Conservation (phyloP, 2,888 invertebrate species). For the Leucania comma region DNA sequence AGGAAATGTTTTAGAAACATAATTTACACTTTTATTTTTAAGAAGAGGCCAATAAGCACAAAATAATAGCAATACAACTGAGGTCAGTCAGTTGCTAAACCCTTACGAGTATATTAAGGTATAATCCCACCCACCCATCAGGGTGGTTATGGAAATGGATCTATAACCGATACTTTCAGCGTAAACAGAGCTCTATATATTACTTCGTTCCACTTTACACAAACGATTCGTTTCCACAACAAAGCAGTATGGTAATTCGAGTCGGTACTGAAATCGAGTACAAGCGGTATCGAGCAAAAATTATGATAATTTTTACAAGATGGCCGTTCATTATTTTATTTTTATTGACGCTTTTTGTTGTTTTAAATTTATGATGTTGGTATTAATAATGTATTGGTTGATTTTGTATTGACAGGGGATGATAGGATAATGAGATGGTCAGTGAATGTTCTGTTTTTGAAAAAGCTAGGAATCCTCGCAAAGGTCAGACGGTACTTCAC, state of each 20-base stretch:
- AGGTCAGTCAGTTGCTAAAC: background rate
- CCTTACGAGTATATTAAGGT: background rate
- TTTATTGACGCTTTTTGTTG: conserved; percentile 12
- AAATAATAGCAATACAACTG: background rate
- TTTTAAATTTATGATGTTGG: conserved; percentile 6
- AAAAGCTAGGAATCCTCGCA: too few relatives aligned
- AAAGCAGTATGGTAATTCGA: conserved; percentile 67
- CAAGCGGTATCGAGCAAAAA: conserved; percentile 35
- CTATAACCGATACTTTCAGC: background rate
- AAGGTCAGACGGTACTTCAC: too few relatives aligned
- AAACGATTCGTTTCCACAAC: conserved; percentile 61
- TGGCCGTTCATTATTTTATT: conserved; percentile 47
- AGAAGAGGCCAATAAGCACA: too few relatives aligned
- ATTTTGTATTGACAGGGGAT: background rate
- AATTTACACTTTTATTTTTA: too few relatives aligned
- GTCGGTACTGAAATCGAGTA: conserved; percentile 11
- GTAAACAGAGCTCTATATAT: conserved; percentile 17
- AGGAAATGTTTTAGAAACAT: too few relatives aligned
- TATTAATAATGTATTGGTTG: background rate
- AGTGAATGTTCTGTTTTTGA: background rate
- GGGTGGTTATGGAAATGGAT: background rate
- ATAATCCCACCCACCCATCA: background rate
- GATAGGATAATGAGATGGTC: background rate
- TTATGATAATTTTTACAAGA: conserved; percentile 50
- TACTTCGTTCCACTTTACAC: conserved; percentile 22